Conservation (phyloP, 2,797 vertebrate species). For the Rhodeus uyekii region DNA sequence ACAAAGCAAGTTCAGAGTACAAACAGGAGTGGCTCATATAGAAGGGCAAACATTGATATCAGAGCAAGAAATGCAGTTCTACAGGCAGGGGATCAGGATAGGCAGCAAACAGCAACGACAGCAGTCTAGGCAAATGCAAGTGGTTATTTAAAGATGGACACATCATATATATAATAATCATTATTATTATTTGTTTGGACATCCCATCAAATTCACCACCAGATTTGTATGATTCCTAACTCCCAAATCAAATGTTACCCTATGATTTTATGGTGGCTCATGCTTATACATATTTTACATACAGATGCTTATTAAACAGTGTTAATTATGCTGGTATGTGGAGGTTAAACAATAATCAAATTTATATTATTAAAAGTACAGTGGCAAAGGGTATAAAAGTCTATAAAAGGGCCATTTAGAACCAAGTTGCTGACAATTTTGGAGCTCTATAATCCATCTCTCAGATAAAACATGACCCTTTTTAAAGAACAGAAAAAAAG, state of each 20-base stretch:
- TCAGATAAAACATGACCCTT: background rate
- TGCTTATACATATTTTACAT: background rate
- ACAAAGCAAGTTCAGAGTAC: too few relatives aligned
- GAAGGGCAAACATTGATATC: too few relatives aligned
- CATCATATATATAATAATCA: too few relatives aligned
- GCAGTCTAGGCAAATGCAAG: too few relatives aligned
- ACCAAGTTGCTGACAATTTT: background rate
- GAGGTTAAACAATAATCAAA: background rate
- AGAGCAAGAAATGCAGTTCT: too few relatives aligned
- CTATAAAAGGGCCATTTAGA: background rate
- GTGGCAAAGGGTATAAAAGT: background rate
- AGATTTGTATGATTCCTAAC: background rate
- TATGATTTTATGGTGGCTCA: background rate
- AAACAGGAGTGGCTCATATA: too few relatives aligned
- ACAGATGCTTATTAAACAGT: background rate
- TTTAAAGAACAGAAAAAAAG: background rate
- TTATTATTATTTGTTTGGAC: too few relatives aligned
- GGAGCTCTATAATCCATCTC: background rate
- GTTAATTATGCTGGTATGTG: background rate
- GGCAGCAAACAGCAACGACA: too few relatives aligned
- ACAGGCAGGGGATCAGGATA: too few relatives aligned
- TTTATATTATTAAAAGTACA: background rate
- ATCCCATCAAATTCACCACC: background rate
- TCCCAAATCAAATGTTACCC: background rate
- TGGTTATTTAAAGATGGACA: too few relatives aligned